Percentiles rank a stretch among this genome's conserved stretches.
phyloP scores from a whole-genome alignment of 2,797 vertebrate genomes.

The Ciconia nigra region DNA sequence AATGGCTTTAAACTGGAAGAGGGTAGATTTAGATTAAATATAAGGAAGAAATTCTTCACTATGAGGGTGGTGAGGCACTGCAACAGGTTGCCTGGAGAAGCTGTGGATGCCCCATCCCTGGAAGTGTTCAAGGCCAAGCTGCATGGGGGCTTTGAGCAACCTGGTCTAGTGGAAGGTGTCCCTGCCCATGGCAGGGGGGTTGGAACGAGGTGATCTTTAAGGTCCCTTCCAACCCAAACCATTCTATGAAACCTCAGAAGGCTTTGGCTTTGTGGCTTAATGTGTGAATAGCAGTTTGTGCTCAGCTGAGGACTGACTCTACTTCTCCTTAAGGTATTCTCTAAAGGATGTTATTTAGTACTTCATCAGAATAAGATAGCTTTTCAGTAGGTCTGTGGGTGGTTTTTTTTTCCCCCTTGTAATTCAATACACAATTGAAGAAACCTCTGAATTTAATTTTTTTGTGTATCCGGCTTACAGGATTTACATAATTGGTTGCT shows the following conservation, averaged over 20 bases:
- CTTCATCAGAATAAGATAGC: neutral
- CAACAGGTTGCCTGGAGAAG: too few relatives aligned
- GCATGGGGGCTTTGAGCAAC: too few relatives aligned
- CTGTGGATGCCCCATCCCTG: too few relatives aligned
- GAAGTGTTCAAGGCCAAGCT: too few relatives aligned
- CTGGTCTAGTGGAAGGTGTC: too few relatives aligned
- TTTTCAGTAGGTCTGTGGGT: neutral
- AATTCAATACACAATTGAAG: conserved; percentile 7
- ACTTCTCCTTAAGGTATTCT: neutral
- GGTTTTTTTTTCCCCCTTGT: neutral
- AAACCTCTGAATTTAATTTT: conserved; percentile 47
- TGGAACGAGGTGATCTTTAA: too few relatives aligned
- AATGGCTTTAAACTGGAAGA: too few relatives aligned
- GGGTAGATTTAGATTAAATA: too few relatives aligned
- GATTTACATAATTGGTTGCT: conserved; percentile 63
- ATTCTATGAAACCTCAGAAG: neutral
- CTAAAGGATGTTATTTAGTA: conserved; percentile 29
- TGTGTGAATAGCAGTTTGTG: neutral
- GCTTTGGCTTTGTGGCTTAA: neutral
- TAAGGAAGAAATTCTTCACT: too few relatives aligned
- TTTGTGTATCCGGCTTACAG: conserved; percentile 15
- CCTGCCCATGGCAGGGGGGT: too few relatives aligned
- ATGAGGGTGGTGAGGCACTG: too few relatives aligned
- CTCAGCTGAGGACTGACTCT: neutral
- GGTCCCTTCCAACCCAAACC: too few relatives aligned